Conservation (phyloP, 2,888 invertebrate genomes). For the Tricholauxania praeusta region DNA sequence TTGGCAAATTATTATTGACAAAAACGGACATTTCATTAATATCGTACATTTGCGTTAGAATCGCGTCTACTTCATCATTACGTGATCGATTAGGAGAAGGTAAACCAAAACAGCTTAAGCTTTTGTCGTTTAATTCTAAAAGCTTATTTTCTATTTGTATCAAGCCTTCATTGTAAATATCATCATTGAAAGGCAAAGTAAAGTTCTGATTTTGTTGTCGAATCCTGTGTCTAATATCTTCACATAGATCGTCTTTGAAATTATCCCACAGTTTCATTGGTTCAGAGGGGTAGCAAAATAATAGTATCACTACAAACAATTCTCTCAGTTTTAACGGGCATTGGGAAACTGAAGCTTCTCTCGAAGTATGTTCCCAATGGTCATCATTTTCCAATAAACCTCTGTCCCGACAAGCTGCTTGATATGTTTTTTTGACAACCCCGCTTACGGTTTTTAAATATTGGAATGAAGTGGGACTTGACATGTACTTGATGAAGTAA, state of each 20-base stretch:
- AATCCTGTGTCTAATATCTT: not conserved
- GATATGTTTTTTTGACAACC: not conserved
- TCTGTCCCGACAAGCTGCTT: not conserved
- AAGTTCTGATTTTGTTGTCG: not conserved
- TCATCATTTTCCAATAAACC: not conserved
- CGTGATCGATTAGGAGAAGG: no score
- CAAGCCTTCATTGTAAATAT: not conserved
- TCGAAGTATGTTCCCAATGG: no score
- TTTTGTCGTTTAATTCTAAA: not conserved
- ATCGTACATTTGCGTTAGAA: no score
- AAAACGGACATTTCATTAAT: no score
- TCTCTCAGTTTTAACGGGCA: not conserved
- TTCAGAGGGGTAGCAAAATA: not conserved
- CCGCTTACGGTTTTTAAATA: no score
- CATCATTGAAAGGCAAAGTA: not conserved
- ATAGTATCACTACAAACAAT: not conserved
- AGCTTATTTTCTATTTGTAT: not conserved
- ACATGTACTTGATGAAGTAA: no score
- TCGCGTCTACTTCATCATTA: no score
- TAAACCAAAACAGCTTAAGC: not conserved
- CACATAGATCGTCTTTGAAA: not conserved
- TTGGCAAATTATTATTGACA: no score
- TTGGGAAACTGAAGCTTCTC: not conserved
- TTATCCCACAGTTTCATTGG: not conserved
- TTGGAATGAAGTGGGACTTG: no score